Evolutionary conservation across 2,113 vertebrate genomes (phyloP).

Genomic region (Syrrhaptes paradoxus): DNA sequence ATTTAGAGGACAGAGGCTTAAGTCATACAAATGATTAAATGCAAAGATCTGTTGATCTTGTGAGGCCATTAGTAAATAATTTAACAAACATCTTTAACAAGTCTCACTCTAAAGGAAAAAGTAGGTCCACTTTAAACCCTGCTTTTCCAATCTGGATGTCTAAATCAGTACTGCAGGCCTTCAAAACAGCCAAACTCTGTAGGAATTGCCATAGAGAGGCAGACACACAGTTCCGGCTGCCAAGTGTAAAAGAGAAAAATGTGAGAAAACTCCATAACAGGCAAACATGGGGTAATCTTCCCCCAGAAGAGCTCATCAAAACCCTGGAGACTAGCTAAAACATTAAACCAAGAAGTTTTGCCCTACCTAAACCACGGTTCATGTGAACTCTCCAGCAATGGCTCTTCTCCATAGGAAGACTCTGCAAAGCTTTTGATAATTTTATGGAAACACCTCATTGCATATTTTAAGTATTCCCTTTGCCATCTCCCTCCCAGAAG

Average conservation of each 20-base stretch:
- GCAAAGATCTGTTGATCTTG: not conserved
- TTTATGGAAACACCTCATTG: not conserved
- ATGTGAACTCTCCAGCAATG: not conserved
- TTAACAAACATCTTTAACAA: not conserved
- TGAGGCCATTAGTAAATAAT: not conserved
- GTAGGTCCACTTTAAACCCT: not conserved
- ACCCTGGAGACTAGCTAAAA: not conserved
- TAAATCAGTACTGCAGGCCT: not conserved
- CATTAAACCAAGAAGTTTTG: not conserved
- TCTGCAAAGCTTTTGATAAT: not conserved
- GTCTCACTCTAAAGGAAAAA: not conserved
- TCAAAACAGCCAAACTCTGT: not conserved
- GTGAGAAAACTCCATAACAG: not conserved
- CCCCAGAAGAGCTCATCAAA: not conserved
- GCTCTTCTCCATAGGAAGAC: not conserved
- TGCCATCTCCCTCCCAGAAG: not conserved
- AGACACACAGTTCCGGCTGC: not conserved
- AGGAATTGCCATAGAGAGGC: not conserved
- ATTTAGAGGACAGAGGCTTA: not conserved
- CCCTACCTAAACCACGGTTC: not conserved
- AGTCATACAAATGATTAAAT: not conserved
- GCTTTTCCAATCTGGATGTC: not conserved
- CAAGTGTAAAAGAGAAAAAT: slow-evolving; percentile 21
- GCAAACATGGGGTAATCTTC: not conserved
- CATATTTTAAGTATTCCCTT: not conserved